A percentile compares a stretch with the other conserved stretches of the same genome.
These are phyloP conservation scores for Crossaster papposus DNA, from an alignment of 53 echinoderm and acorn worm species.

Conservation along the genomic window DNA sequence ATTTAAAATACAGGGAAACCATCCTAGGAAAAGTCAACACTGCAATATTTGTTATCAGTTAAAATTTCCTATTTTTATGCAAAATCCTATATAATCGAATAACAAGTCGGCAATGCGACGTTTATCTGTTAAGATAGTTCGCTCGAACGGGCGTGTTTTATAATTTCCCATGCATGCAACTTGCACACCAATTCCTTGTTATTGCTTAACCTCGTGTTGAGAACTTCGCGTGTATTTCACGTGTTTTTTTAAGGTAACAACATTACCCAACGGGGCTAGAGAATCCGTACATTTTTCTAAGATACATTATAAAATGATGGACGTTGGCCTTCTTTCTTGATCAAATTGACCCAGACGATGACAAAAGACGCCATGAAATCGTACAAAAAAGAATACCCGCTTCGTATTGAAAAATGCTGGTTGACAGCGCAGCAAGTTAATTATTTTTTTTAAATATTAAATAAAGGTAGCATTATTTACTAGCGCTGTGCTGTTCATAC, in stretches of 20 bases:
- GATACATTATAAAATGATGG: slow-evolving; percentile 17
- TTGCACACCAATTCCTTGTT: no score
- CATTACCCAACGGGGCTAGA: background rate
- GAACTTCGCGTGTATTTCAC: background rate
- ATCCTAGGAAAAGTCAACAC: no score
- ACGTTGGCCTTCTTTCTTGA: background rate
- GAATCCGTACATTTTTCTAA: background rate
- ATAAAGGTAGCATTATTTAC: no score
- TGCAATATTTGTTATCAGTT: no score
- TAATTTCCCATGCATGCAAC: no score
- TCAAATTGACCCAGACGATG: background rate
- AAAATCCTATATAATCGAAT: no score
- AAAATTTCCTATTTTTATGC: no score
- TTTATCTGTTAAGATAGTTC: no score
- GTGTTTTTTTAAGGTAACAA: background rate
- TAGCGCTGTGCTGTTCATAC: background rate
- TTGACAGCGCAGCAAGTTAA: background rate
- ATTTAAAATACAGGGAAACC: no score
- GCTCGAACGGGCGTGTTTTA: no score
- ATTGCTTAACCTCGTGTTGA: no score
- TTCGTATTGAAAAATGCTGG: background rate
- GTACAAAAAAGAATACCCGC: background rate
- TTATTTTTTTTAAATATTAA: background rate
- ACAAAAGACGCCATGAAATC: slow-evolving; percentile 5
- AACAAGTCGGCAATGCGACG: no score